Evolutionary conservation across 2,113 vertebrate species (phyloP).

Genomic region (Microcebus ravelobensis): DNA sequence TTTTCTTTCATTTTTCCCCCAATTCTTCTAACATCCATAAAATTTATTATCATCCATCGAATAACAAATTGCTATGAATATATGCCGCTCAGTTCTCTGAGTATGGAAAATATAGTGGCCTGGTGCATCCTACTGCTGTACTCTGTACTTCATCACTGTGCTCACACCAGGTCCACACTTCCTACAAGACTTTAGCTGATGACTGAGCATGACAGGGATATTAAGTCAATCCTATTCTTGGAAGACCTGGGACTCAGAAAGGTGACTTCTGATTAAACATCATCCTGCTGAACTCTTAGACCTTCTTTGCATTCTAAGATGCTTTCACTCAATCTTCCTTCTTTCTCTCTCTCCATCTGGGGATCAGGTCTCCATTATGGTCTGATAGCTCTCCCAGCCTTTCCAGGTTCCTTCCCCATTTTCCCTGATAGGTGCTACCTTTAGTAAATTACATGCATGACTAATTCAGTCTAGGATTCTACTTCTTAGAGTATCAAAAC

Average conservation of each 20-base stretch:
- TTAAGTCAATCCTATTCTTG: background rate
- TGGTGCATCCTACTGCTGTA: background rate
- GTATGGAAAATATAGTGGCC: background rate
- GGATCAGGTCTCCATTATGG: background rate
- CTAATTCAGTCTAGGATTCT: background rate
- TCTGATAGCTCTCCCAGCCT: background rate
- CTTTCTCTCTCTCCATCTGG: background rate
- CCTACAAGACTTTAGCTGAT: background rate
- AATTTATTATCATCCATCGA: background rate
- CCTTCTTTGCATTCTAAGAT: background rate
- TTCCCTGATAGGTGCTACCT: background rate
- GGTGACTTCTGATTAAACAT: background rate
- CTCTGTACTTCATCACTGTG: background rate
- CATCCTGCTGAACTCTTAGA: background rate
- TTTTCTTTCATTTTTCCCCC: background rate
- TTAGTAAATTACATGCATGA: background rate
- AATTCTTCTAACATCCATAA: background rate
- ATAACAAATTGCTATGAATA: background rate
- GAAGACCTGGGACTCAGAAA: background rate
- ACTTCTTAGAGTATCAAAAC: background rate
- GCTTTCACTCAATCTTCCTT: background rate
- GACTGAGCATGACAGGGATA: background rate
- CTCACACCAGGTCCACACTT: background rate
- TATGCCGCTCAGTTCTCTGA: background rate
- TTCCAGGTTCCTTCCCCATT: background rate